Evolutionary conservation across 2,888 invertebrate genomes (phyloP).

Genomic region (Bruchidius siliquastri): DNA sequence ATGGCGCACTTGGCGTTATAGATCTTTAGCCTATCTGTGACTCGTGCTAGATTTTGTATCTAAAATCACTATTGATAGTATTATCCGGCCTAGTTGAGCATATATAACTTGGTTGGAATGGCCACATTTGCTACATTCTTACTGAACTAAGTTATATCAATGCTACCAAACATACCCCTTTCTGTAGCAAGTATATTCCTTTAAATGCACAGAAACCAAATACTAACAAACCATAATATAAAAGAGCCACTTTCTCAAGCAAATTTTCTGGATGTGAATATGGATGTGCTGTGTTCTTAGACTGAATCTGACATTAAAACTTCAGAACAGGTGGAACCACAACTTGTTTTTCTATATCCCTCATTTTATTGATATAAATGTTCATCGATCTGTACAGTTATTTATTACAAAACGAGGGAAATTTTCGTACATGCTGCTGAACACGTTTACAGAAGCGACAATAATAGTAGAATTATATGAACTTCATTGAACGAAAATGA

Average conservation of each 20-base stretch:
- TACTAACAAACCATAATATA: neutral
- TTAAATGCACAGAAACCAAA: conserved; percentile 1
- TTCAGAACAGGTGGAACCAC: conserved; percentile 22
- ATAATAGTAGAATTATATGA: neutral
- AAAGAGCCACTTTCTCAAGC: neutral
- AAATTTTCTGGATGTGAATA: neutral
- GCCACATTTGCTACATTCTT: too few relatives aligned
- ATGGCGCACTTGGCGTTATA: too few relatives aligned
- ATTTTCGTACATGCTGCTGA: neutral
- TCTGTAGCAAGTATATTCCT: neutral
- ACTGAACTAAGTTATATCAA: conserved; percentile 5
- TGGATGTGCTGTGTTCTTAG: conserved; percentile 21
- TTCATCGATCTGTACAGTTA: neutral
- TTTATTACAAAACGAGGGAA: neutral
- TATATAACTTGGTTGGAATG: too few relatives aligned
- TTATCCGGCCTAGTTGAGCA: too few relatives aligned
- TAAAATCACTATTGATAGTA: too few relatives aligned
- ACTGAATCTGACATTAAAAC: conserved; percentile 17
- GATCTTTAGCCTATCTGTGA: too few relatives aligned
- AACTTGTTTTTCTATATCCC: conserved; percentile 17
- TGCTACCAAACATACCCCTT: neutral
- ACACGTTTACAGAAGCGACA: neutral
- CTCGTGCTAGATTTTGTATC: too few relatives aligned
- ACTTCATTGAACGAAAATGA: conserved; percentile 2
- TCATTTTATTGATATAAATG: conserved; percentile 4